Base-by-base conservation (phyloP, 2,797 vertebrate genomes). In the Hydrocynus forskahlii region DNA sequence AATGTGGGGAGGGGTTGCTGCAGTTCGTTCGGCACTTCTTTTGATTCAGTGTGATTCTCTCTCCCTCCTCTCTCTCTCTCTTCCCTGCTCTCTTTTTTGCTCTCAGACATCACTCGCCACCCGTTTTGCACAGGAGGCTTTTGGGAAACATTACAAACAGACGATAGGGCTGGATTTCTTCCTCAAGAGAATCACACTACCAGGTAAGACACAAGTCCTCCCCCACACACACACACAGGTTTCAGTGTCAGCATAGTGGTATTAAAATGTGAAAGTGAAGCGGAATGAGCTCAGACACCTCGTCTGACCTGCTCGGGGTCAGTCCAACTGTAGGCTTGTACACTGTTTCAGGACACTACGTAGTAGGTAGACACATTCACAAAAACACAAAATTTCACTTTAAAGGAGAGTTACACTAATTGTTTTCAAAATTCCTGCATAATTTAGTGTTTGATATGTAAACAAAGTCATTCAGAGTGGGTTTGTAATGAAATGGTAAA, bases 121-220 rank as follows among this genome's bases (percentile, higher is more conserved):
- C 75, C 95, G 96, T 91, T 99, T 99, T 94, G 95, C 97, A 87
- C 98, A 99, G 94, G 98, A 99, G 93, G 96, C 96, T 52, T 99
- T 99, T 92, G 98, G 96, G 92, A 99, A 98, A 92, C 97, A 97
- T 90, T 99, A 99, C 94, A 99, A 97, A 94, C 98, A 99, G 95
- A 99, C 98, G 86, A 94, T 99, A 86, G 98, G 98, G 91, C 93
- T 99, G 94, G 98, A 99, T 94, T 99, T 99, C 95, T 99, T 99
- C 94, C 95, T 99, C 93, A 99, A 96, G 94, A 97, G 98, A 92
- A 97, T 99, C 94, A 95, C 95, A 73, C 90, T 99, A 92, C 96
- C 98, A 97, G 98, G 98, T 99, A 95, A 97, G 95, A 94, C 85
- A 87, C 79, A 83, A 85, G 79, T 75, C 35, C 35, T 35, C 35